Evolutionary conservation across 2,888 invertebrate genomes (phyloP), one percentile per base, ranked within the genome.

Genomic region (Elegia similella): DNA sequence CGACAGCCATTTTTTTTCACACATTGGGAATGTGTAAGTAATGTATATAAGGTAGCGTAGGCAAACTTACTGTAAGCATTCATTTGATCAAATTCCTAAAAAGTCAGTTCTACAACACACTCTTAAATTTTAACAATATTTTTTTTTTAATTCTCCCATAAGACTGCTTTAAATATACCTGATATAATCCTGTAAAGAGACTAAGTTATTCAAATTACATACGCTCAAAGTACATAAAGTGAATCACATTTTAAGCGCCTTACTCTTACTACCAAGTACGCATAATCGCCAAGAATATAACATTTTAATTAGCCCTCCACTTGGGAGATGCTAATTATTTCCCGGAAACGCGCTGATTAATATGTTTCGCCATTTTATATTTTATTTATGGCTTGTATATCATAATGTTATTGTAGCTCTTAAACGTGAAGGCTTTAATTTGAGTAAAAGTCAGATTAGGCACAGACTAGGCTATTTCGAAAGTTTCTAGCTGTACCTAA

Each of bases 231-330:
- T 17, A 50, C 34, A 34, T 34, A 47, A 47, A 30, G 13, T 12
- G 23, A 50, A 16, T 16, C 34, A 34, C 32, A 47, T 55, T 59
- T 52, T 53, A 57, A 30, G 32, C 50, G 30, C 43, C 32, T 48
- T 34, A 30, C 46, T 53, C 34, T 52, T 59, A 56, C 38, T 32
- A 55, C 56, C 61, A 61, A 61, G 61, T 64, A 61, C 62, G 62
- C 59, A 60, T 61, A 68, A 61, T 64, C 64, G 58, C 59, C 63
- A 66, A 62, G 66, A 73, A 69, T 70, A 69, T 72, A 62, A 69
- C 63, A 66, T 63, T 72, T 70, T 74, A 72, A 75, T 77, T 71
- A 73, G 70, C 65, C 65, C 57, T 59, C 59, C 58, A 59, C 63
- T 63, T 67, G 68, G 62, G 46, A 62, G 57, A 58, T 64, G 69